These are phyloP conservation scores for Phymatocera aterrima DNA, from an alignment of 2,888 invertebrate genomes.

Conservation along the genomic window DNA sequence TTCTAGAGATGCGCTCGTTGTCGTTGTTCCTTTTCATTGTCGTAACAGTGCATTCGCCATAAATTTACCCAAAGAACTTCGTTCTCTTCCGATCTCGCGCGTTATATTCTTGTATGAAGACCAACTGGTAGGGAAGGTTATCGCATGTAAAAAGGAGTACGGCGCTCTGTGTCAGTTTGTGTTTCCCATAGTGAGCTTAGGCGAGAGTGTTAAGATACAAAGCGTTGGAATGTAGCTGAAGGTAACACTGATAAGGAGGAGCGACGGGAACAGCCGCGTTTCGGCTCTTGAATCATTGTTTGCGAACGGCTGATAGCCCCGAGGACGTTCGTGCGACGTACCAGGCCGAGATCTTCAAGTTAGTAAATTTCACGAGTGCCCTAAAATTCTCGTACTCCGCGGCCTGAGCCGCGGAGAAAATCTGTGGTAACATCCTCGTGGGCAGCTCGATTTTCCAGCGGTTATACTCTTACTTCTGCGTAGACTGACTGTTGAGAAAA, in stretches of 20 bases:
- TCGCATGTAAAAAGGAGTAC: background rate
- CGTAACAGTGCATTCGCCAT: background rate
- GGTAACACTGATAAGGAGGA: constrained; percentile 41
- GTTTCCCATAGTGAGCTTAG: constrained; percentile 33
- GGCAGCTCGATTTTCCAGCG: background rate
- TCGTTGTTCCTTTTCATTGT: background rate
- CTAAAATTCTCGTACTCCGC: background rate
- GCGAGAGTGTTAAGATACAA: background rate
- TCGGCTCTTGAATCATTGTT: constrained; percentile 73
- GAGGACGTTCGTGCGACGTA: constrained; percentile 55
- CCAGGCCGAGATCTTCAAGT: background rate
- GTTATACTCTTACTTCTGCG: too few species aligned
- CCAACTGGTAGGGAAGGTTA: background rate
- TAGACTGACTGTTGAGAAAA: too few species aligned
- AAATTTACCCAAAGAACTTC: constrained; percentile 16
- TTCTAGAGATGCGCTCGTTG: background rate
- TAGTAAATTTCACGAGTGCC: constrained; percentile 12
- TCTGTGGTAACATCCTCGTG: background rate
- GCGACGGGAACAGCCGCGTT: constrained; percentile 61
- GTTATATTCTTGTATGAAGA: background rate
- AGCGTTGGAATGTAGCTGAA: constrained; percentile 30
- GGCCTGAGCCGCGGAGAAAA: background rate
- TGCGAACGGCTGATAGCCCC: constrained; percentile 73
- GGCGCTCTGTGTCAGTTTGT: constrained; percentile 13
- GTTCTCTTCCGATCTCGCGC: background rate